Evolutionary conservation across 2,797 vertebrate genomes (phyloP), one percentile per base, ranked within the genome.

Genomic region (Anabacerthia variegaticeps): DNA sequence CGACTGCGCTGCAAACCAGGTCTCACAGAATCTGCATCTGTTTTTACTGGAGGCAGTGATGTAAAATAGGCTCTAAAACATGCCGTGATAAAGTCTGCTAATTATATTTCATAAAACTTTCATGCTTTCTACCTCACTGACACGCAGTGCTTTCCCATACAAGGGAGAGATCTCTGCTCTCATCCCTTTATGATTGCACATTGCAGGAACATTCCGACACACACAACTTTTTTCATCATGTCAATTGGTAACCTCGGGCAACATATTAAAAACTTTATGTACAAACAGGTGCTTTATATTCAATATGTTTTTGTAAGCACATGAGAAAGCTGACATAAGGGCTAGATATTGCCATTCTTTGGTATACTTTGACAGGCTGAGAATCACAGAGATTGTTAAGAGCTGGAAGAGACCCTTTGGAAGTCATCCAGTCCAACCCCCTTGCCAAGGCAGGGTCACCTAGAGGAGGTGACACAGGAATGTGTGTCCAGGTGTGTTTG

Each of bases 141-240:
- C 56, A 21, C 10, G 5, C 0, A 2, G 0, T 14, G 43, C 14
- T 19, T 49, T 37, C 63, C n/a, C 54, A 1, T 0, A 2, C 4
- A 5, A 14, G 59, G 30, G 3, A 46, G 30, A 1, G 4, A 24
- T 28, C 61, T 14, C 52, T 28, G 58, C 39, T 11, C 2, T 8
- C 11, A 4, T 2, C 26, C 55, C 34, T 6, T 55, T 7, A 56
- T 0, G 1, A 27, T 34, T 0, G 52, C 36, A 5, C 0, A 1
- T 1, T 2, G 4, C 55, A 17, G 36, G 4, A 27, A 7, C 2
- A 6, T 15, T 12, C 72, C 1, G 28, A 77, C 59, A 13, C 52
- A 12, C 49, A 26, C 43, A 59, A 11, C 28, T 7, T 7, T 34
- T 74, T 41, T 14, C 7, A 2, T 26, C 37, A 2, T 4, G 9